phyloP scores from a whole-genome alignment of 2,113 vertebrate genomes.

The Poeciliopsis prolifica region DNA sequence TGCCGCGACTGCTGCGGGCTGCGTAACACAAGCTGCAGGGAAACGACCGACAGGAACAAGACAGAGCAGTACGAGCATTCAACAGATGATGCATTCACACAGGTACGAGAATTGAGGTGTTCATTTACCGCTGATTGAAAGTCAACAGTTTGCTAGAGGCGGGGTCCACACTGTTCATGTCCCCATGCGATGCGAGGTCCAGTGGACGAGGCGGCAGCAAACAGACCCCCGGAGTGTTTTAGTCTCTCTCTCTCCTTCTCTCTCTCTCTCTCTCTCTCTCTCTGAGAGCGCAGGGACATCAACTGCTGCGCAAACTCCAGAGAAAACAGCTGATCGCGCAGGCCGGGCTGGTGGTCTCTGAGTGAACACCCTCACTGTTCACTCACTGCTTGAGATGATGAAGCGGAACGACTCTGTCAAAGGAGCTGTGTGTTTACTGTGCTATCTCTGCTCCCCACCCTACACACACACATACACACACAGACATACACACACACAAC shows the following conservation, averaged over 20 bases:
- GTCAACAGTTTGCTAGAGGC: slow-evolving; percentile 81
- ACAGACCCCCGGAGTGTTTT: slow-evolving; percentile 29
- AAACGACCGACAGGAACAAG: slow-evolving; percentile 11
- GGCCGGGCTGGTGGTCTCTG: slow-evolving; percentile 14
- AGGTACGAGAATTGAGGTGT: background rate
- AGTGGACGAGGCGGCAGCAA: slow-evolving; percentile 47
- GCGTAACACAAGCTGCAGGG: slow-evolving; percentile 50
- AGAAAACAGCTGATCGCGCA: slow-evolving; percentile 42
- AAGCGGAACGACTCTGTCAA: slow-evolving; percentile 47
- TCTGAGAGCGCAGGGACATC: slow-evolving; percentile 61
- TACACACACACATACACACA: background rate
- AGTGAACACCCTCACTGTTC: slow-evolving; percentile 34
- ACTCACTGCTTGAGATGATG: slow-evolving; percentile 36
- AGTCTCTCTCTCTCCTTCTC: background rate
- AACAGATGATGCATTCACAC: slow-evolving; percentile 64
- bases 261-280: background rate
- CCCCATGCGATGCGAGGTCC: slow-evolving; percentile 74
- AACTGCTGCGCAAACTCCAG: slow-evolving; percentile 45
- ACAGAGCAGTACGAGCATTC: slow-evolving; percentile 41
- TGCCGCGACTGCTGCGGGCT: slow-evolving; percentile 17
- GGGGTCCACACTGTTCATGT: slow-evolving; percentile 79
- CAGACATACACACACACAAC: background rate
- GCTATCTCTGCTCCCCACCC: slow-evolving; percentile 13
- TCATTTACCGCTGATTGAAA: slow-evolving; percentile 81
- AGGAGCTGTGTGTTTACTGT: slow-evolving; percentile 44